Conservation (phyloP, 2,113 vertebrate genomes). For the Oreamnos americanus region DNA sequence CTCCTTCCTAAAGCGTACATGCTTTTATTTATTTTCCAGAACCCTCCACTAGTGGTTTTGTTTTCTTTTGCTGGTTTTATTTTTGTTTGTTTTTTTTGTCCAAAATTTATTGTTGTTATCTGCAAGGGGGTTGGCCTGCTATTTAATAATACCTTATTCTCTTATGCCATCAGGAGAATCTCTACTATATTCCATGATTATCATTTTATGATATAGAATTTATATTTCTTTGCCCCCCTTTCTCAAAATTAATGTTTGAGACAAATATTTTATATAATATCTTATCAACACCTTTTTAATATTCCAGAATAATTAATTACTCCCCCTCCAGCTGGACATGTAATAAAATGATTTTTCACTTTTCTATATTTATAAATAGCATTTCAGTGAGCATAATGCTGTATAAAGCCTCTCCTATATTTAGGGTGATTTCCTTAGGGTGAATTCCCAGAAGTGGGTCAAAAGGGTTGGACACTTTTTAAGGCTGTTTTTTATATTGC, state of each 20-base stretch:
- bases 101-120: not conserved
- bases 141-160: not conserved
- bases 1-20: not conserved
- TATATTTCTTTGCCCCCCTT: not conserved
- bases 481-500: slow-evolving; percentile 43
- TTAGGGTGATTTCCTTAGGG: slow-evolving; percentile 17
- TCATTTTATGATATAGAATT: not conserved
- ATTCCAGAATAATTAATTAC: not conserved
- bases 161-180: not conserved
- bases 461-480: slow-evolving; percentile 49
- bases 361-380: slow-evolving; percentile 20
- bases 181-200: not conserved
- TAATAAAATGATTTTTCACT: not conserved
- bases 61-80: not conserved
- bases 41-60: no score
- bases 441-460: slow-evolving; percentile 59
- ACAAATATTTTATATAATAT: not conserved
- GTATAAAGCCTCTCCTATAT: not conserved
- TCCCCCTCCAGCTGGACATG: not conserved
- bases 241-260: not conserved
- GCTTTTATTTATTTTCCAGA: not conserved
- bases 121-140: not conserved
- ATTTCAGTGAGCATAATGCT: not conserved
- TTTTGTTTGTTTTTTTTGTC: not conserved
- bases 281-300: not conserved